A percentile compares a stretch with the other conserved stretches of the same genome.
Evolutionary conservation across 2,113 vertebrate species (phyloP).

Genomic region (Trinectes maculatus): DNA sequence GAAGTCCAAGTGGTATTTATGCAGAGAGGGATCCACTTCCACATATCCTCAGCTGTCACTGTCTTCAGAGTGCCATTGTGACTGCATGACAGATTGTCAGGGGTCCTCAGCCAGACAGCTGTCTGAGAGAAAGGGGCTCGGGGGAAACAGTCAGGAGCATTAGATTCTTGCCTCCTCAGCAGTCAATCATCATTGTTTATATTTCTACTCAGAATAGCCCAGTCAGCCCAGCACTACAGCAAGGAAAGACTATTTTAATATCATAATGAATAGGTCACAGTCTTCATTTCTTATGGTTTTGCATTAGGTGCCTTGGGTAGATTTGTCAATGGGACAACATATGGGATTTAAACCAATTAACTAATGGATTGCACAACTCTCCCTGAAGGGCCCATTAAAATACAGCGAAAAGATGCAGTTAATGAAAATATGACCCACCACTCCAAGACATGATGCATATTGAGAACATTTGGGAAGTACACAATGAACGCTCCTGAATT

Average conservation of each 20-base stretch:
- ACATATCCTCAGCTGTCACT: slow-evolving; percentile 78
- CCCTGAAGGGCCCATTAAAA: not conserved
- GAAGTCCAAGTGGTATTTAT: slow-evolving; percentile 72
- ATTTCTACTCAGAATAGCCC: slow-evolving; percentile 59
- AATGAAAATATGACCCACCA: not conserved
- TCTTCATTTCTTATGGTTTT: not conserved
- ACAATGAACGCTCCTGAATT: slow-evolving; percentile 41
- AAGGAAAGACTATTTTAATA: slow-evolving; percentile 14
- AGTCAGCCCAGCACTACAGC: slow-evolving; percentile 36
- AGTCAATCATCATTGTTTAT: slow-evolving; percentile 75
- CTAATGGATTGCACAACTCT: not conserved
- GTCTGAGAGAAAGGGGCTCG: slow-evolving; percentile 66
- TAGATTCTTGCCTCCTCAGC: slow-evolving; percentile 71
- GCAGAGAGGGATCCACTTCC: slow-evolving; percentile 67
- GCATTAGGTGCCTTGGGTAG: not conserved
- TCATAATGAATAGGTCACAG: slow-evolving; percentile 1
- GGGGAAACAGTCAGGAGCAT: slow-evolving; percentile 51
- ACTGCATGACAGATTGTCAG: slow-evolving; percentile 74
- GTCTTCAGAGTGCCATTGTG: slow-evolving; percentile 70
- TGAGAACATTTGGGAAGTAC: slow-evolving; percentile 20
- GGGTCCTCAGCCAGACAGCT: slow-evolving; percentile 73
- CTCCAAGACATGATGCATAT: slow-evolving; percentile 1
- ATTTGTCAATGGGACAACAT: not conserved
- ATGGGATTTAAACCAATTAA: not conserved
- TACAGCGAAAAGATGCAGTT: not conserved